These are phyloP conservation scores for Pluvialis apricaria DNA, from an alignment of 2,113 vertebrate genomes.

Conservation along the genomic window DNA sequence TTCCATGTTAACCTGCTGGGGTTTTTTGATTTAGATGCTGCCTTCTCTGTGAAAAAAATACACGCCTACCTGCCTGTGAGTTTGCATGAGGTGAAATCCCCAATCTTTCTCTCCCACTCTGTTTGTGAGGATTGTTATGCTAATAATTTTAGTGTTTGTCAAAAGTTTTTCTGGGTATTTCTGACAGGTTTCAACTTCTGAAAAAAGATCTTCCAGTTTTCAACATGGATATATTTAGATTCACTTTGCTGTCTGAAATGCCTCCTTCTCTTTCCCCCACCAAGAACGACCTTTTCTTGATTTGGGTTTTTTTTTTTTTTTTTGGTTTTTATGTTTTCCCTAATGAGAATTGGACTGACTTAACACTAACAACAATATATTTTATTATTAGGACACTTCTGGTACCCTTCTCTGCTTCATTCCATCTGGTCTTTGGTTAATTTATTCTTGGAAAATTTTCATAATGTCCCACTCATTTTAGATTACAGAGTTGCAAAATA, in stretches of 20 bases:
- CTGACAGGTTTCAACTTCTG: not conserved
- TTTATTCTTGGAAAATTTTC: not conserved
- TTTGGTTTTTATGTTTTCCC: not conserved
- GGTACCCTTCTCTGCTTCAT: not conserved
- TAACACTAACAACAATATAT: not conserved
- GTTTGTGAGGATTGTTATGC: not conserved
- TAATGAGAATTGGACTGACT: not conserved
- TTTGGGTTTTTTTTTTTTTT: not conserved
- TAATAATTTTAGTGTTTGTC: not conserved
- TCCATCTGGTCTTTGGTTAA: not conserved
- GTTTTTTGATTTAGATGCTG: not conserved
- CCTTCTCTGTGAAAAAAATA: not conserved
- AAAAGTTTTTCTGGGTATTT: not conserved
- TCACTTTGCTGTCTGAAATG: not conserved
- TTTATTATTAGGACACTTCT: not conserved
- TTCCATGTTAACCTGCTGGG: not conserved
- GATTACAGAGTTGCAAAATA: not conserved
- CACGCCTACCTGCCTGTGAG: not conserved
- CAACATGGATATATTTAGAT: not conserved
- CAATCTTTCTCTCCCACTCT: not conserved
- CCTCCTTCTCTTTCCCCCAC: not conserved
- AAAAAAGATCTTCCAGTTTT: not conserved
- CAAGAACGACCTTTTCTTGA: not conserved
- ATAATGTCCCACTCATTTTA: not conserved
- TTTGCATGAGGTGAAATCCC: not conserved